phyloP scores from a whole-genome alignment of 37 sponge, comb jelly and placozoan species.

The Amphimedon queenslandica region DNA sequence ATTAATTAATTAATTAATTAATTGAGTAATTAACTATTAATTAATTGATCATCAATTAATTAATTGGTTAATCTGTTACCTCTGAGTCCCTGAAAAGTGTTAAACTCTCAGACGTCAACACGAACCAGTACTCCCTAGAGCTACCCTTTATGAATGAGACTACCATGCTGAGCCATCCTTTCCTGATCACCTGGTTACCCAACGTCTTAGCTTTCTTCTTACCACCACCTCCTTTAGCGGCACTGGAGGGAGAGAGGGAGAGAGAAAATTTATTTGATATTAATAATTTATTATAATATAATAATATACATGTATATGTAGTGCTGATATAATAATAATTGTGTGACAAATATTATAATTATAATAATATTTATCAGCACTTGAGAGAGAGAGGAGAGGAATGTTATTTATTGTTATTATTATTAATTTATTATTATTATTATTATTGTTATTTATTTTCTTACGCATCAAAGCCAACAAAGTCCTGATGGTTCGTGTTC shows the following conservation, averaged over 20 bases:
- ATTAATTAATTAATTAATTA: no score
- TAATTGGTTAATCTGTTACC: conserved; percentile 51
- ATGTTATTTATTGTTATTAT: no score
- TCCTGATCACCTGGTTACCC: conserved; percentile 86
- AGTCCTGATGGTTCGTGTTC: conserved; percentile 99
- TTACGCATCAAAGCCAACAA: conserved; percentile 96
- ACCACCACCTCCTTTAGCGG: conserved; percentile 8
- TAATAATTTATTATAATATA: no score
- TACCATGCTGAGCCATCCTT: conserved; percentile 86
- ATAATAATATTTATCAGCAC: no score
- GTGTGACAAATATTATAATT: no score
- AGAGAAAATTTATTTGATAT: background rate
- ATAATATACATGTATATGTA: no score
- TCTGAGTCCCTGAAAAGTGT: conserved; percentile 93
- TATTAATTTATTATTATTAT: no score
- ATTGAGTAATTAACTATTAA: background rate
- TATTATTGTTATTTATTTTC: background rate
- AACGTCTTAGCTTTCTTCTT: conserved; percentile 16
- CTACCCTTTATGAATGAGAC: conserved; percentile 85
- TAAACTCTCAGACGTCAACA: conserved; percentile 86
- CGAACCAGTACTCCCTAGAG: conserved; percentile 94
- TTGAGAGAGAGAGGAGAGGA: no score
- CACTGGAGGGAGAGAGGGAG: conserved; percentile 11
- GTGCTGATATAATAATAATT: no score
- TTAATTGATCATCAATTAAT: background rate